These are phyloP conservation scores for Mormyrops boulengeri DNA, from an alignment of 2,797 vertebrate species.

Conservation along the genomic window DNA sequence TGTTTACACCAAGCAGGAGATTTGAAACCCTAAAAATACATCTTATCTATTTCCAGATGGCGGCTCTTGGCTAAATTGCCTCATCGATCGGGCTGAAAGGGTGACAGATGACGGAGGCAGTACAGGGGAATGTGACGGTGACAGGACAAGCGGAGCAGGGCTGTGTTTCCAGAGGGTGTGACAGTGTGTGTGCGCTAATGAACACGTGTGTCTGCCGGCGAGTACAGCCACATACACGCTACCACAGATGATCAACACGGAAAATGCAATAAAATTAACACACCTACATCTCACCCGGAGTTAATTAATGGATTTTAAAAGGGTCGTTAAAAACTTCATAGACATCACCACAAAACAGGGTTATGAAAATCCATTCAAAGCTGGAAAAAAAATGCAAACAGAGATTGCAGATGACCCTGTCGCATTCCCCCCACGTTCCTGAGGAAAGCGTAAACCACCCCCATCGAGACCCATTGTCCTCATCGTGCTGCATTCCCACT, in stretches of 20 bases:
- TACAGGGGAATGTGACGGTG: neutral
- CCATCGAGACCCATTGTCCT: neutral
- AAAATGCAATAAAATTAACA: neutral
- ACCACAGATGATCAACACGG: neutral
- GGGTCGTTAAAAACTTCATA: neutral
- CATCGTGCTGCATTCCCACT: neutral
- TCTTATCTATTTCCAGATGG: neutral
- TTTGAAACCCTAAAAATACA: neutral
- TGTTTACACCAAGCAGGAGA: neutral
- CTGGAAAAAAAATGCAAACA: neutral
- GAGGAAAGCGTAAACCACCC: neutral
- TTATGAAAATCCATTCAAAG: neutral
- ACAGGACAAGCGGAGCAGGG: neutral
- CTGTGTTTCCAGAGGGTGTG: neutral
- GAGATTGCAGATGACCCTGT: neutral
- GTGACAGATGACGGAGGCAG: neutral
- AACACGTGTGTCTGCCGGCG: neutral
- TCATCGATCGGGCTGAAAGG: neutral
- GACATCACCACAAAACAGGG: neutral
- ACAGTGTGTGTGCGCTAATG: neutral
- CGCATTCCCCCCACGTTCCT: neutral
- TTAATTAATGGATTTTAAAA: neutral
- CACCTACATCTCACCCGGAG: neutral
- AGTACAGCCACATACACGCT: neutral
- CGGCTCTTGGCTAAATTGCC: neutral